These are phyloP conservation scores for Hypothenemus hampei DNA, from an alignment of 1,140 invertebrate genomes.

Conservation along the genomic window DNA sequence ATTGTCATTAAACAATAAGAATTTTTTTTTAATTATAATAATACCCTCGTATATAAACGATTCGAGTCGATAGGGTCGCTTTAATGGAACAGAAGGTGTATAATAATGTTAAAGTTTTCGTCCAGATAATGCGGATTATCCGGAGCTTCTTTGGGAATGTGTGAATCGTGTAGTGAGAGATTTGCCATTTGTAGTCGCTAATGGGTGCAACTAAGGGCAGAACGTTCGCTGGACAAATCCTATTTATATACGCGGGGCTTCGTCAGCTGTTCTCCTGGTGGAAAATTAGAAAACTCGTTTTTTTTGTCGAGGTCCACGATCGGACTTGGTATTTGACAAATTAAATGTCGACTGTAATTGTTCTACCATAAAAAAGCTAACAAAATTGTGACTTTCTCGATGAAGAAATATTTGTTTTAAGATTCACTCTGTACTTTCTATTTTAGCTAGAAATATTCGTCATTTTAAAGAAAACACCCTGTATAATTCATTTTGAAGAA, in stretches of 20 bases:
- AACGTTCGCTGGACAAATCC: constrained; percentile 35
- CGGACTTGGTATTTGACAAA: too few relatives aligned
- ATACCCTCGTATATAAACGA: not conserved
- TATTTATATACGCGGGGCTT: constrained; percentile 33
- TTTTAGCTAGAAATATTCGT: too few relatives aligned
- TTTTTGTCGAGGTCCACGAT: too few relatives aligned
- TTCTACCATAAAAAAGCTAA: too few relatives aligned
- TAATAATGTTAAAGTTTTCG: constrained; percentile 32
- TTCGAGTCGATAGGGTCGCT: constrained; percentile 4
- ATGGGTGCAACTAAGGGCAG: constrained; percentile 38
- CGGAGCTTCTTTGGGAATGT: constrained; percentile 38
- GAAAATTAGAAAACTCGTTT: constrained; percentile 5
- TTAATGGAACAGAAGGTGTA: constrained; percentile 32
- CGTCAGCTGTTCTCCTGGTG: constrained; percentile 4
- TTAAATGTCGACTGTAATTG: too few relatives aligned
- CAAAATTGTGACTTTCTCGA: too few relatives aligned
- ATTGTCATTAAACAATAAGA: not conserved
- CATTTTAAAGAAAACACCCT: too few relatives aligned
- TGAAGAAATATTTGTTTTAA: too few relatives aligned
- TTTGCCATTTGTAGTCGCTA: constrained; percentile 40
- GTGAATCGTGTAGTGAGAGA: constrained; percentile 39
- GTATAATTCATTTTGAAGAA: too few relatives aligned
- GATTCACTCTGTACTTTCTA: too few relatives aligned
- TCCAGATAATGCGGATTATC: constrained; percentile 36
- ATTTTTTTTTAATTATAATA: not conserved